Evolutionary conservation across 2,888 invertebrate species (phyloP), one percentile per base, ranked within the genome.

Genomic region (Mesopsocus fuscifrons): DNA sequence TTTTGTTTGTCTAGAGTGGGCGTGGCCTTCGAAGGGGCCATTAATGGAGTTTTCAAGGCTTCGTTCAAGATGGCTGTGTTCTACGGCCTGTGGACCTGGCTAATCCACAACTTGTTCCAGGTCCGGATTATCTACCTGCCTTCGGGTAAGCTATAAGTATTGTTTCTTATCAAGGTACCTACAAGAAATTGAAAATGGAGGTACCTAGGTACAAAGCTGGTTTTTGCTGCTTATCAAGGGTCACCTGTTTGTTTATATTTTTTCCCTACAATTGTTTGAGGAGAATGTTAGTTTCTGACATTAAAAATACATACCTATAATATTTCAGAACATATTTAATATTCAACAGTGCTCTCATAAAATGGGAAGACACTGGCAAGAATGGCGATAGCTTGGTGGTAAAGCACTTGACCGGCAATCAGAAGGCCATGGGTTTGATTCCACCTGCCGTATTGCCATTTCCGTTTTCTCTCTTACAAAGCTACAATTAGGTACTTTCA

Each of bases 41-140:
- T 89, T 43, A 91, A 89, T 52, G 89, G 91, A 52, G 97, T 98
- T 11, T 87, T 98, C 58, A 75, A 85, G 46, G 94, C 95, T 0
- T 92, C 95, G 2, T 81, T 94, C 54, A 98, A 97, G 66, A 87
- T 97, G 75, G 87, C 92, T 1, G 68, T 84, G 1, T 98, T 98
- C 65, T 97, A 98, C 59, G 97, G 95, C 0, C 68, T 97, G 49
- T 98, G 95, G 77, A 97, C 97, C 0, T 98, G 95, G 91, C 73
- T 97, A 48, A 83, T 91, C 42, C 97, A 98, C 61, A 89, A 87
- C 50, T 65, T 97, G 9, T 95, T 97, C 58, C 85, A 85, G 45
- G 84, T 83, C 3, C 87, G 89, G 61, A 85, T 98, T 47, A 87
- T 97, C 26, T 97, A 94, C 60, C 69, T 97, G 49, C 95, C 97